Evolutionary conservation across 2,113 vertebrate genomes (phyloP).

Genomic region (Alethe diademata): DNA sequence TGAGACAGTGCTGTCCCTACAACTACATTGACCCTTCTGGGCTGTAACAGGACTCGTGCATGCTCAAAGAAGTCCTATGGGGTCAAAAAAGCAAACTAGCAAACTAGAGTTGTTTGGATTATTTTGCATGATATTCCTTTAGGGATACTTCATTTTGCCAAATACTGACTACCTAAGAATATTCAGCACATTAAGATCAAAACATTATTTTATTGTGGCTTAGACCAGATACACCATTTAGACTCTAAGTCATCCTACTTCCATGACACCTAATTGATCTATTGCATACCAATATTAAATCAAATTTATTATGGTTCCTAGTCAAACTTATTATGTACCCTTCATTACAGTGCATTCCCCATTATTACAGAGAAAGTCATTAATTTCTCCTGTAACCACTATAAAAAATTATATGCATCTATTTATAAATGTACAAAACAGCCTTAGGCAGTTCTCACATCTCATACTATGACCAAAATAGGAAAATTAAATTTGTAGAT

Average conservation of each 20-base stretch:
- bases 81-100: neutral
- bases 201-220: neutral
- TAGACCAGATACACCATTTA: neutral
- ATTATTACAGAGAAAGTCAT: neutral
- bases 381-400: neutral
- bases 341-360: neutral
- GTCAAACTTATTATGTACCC: neutral
- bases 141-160: neutral
- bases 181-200: neutral
- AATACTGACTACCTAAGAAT: neutral
- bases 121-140: neutral
- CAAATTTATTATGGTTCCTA: neutral
- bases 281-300: neutral
- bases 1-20: neutral
- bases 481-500: neutral
- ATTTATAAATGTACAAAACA: neutral
- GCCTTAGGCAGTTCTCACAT: neutral
- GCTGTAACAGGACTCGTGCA: rapidly evolving
- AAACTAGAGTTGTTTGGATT: neutral
- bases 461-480: neutral
- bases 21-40: neutral
- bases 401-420: neutral
- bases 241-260: neutral
- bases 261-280: neutral
- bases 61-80: neutral